These are phyloP conservation scores for Tribolium madens DNA, from an alignment of 1,140 invertebrate genomes.

Conservation along the genomic window DNA sequence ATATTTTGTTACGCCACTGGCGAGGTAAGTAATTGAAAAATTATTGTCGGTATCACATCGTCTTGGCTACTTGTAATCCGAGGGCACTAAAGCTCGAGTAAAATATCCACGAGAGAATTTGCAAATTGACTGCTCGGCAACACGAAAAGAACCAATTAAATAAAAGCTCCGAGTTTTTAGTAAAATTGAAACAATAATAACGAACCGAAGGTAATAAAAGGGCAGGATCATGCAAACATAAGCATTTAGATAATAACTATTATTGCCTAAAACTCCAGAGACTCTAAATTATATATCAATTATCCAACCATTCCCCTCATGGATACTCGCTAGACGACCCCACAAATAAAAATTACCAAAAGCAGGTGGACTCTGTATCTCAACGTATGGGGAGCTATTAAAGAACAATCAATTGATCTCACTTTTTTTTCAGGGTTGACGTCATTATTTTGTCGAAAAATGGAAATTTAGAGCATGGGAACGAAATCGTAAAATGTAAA, in stretches of 20 bases:
- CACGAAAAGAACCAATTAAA: conserved; percentile 36
- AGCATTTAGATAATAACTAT: conserved; percentile 58
- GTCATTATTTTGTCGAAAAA: conserved; percentile 19
- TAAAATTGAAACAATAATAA: conserved; percentile 50
- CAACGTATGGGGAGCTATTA: conserved; percentile 21
- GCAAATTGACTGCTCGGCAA: conserved; percentile 20
- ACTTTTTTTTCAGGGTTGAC: not conserved
- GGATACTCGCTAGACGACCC: conserved; percentile 35
- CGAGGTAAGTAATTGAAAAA: conserved; percentile 11
- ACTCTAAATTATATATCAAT: conserved; percentile 58
- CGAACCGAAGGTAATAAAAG: conserved; percentile 51
- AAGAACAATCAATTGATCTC: conserved; percentile 42
- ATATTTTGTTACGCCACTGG: too few species aligned
- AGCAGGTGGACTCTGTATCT: conserved; percentile 44
- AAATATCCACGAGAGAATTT: conserved; percentile 31
- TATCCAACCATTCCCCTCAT: conserved; percentile 49
- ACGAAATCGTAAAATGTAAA: conserved; percentile 5
- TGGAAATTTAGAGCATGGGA: not conserved
- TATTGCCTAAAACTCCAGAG: conserved; percentile 57
- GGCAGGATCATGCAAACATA: conserved; percentile 57
- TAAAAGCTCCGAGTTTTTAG: conserved; percentile 41
- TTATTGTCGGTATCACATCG: conserved; percentile 10
- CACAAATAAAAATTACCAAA: conserved; percentile 46
- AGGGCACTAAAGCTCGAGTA: conserved; percentile 2
- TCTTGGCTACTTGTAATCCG: conserved; percentile 32